Base-by-base conservation (phyloP, 2,113 vertebrate species). In the Mesoclemmys tuberculata region DNA sequence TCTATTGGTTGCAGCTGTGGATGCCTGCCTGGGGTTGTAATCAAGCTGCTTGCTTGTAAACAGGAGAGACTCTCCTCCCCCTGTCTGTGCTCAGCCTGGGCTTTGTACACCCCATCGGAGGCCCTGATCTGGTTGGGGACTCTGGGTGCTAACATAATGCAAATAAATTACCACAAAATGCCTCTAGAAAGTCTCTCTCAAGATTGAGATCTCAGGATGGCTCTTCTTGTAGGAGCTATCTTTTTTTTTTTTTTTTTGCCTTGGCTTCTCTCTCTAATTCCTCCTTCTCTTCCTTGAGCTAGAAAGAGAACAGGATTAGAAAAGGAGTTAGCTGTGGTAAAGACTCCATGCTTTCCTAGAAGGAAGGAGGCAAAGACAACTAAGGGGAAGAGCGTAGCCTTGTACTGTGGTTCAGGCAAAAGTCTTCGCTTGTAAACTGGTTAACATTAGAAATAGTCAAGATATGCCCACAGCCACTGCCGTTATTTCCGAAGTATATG, bases 401-500 rank as follows among this genome's bases (percentile, higher is more conserved):
- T 75, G 10, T 26, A 10, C 8, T 52, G 35, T 71, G 21, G 22
- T 38, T 75, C 10, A 41, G 24, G 41, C 41, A 75, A 11, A 44
- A 44, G 71, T 27, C 71, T 74, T 74, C 26, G 71, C 61, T 82
- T 87, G 38, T 86, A 89, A 96, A 78, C 81, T 74, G 48, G 44
- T 80, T 61, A 49, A 80, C 56, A 89, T 95, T 92, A 80, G 93
- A 95, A 91, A 71, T 52, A 46, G 74, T 87, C 41, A 85, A 84
- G 78, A 78, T 95, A 83, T 95, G 41, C 83, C 80, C 78, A 88
- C 94, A 95, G 93, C 94, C 94, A 93, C 85, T 81, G 74, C 2
- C 71, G 83, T 26, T 74, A 26, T 75, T 93, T 95, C 90, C 96
- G 95, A 97, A 95, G 95, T 96, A 95, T 96, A 95, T 4, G 46